These are phyloP conservation scores for Serrognathus titanus DNA, from an alignment of 2,888 invertebrate species.

Conservation along the genomic window DNA sequence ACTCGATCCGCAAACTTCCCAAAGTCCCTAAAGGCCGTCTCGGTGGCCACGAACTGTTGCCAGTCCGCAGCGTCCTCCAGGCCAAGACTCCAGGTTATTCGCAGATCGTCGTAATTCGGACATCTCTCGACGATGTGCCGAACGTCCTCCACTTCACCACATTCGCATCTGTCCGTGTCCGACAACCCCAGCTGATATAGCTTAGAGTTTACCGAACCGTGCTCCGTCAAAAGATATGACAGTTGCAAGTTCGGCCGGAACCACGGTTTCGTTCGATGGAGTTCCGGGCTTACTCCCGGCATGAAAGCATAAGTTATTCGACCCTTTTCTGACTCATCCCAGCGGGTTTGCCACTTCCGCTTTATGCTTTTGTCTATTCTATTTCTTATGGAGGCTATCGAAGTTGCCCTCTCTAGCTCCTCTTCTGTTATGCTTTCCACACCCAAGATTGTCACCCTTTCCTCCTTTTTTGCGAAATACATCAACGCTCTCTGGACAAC, in stretches of 20 bases:
- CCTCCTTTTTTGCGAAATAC: background rate
- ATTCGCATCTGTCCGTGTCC: background rate
- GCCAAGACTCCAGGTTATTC: background rate
- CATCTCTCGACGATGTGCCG: background rate
- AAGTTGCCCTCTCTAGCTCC: background rate
- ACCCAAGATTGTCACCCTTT: background rate
- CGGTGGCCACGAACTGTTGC: background rate
- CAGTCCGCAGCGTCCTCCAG: background rate
- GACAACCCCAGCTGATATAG: background rate
- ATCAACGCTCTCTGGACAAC: background rate
- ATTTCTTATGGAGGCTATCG: too few relatives aligned
- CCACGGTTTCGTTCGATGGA: background rate
- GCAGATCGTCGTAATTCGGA: background rate
- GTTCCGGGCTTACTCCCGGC: background rate
- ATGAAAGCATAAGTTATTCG: too few relatives aligned
- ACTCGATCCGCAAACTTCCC: too few relatives aligned
- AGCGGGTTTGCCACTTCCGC: too few relatives aligned
- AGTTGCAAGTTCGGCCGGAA: background rate
- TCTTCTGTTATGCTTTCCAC: background rate
- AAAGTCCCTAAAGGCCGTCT: too few relatives aligned
- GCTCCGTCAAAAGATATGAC: background rate
- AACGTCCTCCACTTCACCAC: background rate
- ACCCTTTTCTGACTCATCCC: too few relatives aligned
- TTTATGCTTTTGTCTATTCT: background rate
- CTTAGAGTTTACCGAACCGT: background rate